phyloP scores from a whole-genome alignment of 2,797 vertebrate species.

The Pantherophis alleghaniensis region DNA sequence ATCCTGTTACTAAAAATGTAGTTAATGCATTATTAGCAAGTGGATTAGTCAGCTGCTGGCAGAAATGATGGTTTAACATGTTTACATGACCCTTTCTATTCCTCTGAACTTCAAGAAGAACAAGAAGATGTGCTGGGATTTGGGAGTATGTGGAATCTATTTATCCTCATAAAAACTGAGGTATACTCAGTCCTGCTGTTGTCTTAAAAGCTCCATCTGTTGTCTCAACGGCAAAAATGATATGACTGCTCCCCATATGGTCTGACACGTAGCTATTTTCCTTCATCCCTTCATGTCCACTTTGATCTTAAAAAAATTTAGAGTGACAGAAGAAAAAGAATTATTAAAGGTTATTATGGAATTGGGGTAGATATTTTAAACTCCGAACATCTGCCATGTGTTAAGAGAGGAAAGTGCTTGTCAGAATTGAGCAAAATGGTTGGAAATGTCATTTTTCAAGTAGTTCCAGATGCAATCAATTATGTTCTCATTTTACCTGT shows the following conservation, averaged over 20 bases:
- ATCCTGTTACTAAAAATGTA: background rate
- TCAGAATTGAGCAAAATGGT: background rate
- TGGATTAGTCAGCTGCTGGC: background rate
- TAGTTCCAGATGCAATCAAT: background rate
- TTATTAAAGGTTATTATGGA: background rate
- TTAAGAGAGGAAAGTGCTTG: background rate
- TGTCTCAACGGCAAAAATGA: background rate
- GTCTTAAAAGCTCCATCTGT: background rate
- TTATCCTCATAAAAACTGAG: background rate
- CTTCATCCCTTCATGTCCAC: background rate
- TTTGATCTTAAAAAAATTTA: background rate
- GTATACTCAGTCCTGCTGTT: background rate
- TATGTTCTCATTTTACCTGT: background rate
- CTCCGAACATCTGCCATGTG: background rate
- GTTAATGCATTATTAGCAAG: background rate
- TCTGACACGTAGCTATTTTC: too few relatives aligned
- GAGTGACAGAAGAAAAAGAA: background rate
- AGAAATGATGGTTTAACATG: background rate
- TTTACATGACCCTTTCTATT: constrained; percentile 13
- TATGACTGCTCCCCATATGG: background rate
- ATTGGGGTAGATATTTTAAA: background rate
- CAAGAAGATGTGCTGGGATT: background rate
- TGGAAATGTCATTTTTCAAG: constrained; percentile 3
- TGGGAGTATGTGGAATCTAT: background rate
- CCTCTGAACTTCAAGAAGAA: background rate